Evolutionary conservation across 2,888 invertebrate species (phyloP), one percentile per base, ranked within the genome.

Genomic region (Rhyacophila evoluta): DNA sequence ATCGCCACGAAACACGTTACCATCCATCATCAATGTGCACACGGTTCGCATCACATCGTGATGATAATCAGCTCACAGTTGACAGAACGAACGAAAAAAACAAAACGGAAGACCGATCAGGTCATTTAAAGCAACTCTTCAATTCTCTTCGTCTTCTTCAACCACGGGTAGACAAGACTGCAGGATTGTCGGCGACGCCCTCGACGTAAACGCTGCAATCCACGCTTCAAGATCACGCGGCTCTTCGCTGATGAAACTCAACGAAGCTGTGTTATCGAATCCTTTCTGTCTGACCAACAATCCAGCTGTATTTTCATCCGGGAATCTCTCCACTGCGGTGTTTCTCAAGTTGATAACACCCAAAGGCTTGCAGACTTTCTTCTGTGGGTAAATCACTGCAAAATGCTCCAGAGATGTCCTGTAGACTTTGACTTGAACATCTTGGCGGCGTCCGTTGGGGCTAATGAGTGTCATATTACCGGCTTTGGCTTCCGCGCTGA

Each of bases 391-490:
- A 33, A 93, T 90, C 5, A 92, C 92, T 1, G 92, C 92, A 83
- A 93, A 93, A 83, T 93, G 92, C 84, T 92, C 93, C 84, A 92
- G 86, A 69, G 92, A 91, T 3, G 92, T 92, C 80, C 90, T 88
- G 85, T 93, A 92, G 27, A 93, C 92, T 83, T 92, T 91, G 81
- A 92, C 92, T 83, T 92, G 89, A 3, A 92, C 92, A 81, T 90
- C 89, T 85, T 92, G 92, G 15, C 91, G 87, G 84, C 91, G 88
- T 83, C 91, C 91, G 79, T 89, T 90, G 72, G 91, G 90, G 1
- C 91, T 90, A 38, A 91, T 83, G 67, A 93, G 86, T 83, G 90
- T 91, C 86, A 92, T 88, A 84, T 91, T 90, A n/a, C 93, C 93
- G 81, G 90, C 90, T 86, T 92, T 92, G 80, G 91, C 88, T 86